A percentile compares a stretch with the other conserved stretches of the same genome.
phyloP scores from a whole-genome alignment of 2,888 invertebrate genomes.

The Liodrosophila aerea region DNA sequence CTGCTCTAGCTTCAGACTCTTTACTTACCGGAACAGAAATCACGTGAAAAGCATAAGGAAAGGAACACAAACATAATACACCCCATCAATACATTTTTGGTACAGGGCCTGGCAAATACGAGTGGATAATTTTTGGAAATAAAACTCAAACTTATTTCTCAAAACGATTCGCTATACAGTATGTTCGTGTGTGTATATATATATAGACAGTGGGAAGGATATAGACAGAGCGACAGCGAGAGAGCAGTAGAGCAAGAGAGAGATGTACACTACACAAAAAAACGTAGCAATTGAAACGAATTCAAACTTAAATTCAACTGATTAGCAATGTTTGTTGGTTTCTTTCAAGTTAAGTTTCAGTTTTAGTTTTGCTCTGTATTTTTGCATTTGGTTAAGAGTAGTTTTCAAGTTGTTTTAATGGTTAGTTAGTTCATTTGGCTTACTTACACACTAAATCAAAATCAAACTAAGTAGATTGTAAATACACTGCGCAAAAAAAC shows the following conservation, averaged over 20 bases:
- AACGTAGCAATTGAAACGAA: conserved; percentile 16
- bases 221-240: conserved; percentile 5
- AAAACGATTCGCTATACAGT: too few species aligned
- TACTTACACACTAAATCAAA: conserved; percentile 57
- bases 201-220: neutral
- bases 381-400: neutral
- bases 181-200: neutral
- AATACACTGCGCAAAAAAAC: conserved; percentile 54
- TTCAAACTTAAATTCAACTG: conserved; percentile 10
- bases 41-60: conserved; percentile 6
- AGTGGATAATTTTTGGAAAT: too few species aligned
- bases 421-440: conserved; percentile 32
- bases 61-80: neutral
- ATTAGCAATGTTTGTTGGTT: conserved; percentile 2
- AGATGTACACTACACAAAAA: conserved; percentile 21
- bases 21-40: conserved; percentile 61
- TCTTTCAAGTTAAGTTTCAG: neutral
- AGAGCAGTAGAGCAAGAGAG: neutral
- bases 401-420: conserved; percentile 7
- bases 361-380: neutral
- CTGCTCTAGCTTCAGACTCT: conserved; percentile 5
- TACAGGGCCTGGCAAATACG: too few species aligned
- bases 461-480: conserved; percentile 44
- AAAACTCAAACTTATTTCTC: too few species aligned
- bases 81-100: too few species aligned